A percentile compares a stretch with the other conserved stretches of the same genome.
Evolutionary conservation across 2,888 invertebrate species (phyloP).

Genomic region (Neocrepidodera transversa): DNA sequence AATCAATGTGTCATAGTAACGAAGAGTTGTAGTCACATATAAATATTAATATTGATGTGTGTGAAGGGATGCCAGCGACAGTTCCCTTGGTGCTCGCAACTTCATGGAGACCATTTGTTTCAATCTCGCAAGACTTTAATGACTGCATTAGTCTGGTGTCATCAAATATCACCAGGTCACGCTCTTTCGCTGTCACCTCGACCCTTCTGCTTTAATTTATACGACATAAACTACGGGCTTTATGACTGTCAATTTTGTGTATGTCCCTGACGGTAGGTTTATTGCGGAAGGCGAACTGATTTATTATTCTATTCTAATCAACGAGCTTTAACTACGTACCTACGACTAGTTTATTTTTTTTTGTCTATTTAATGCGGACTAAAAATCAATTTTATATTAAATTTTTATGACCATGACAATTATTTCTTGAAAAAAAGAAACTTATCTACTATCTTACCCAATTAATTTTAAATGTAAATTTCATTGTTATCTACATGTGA

Average conservation of each 20-base stretch:
- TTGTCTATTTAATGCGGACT: too few species aligned
- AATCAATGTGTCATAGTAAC: slow-evolving; percentile 36
- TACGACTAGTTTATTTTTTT: too few species aligned
- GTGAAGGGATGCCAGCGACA: slow-evolving; percentile 62
- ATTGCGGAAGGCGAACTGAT: slow-evolving; percentile 14
- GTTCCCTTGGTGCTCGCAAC: slow-evolving; percentile 59
- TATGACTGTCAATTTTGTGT: slow-evolving; percentile 37
- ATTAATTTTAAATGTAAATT: too few species aligned
- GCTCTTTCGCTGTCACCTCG: slow-evolving; percentile 40
- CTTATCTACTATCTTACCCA: too few species aligned
- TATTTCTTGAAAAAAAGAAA: too few species aligned
- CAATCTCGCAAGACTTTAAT: slow-evolving; percentile 61
- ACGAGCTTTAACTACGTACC: background rate
- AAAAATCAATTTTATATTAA: too few species aligned
- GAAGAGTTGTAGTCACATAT: slow-evolving; percentile 34
- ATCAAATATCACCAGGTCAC: slow-evolving; percentile 50
- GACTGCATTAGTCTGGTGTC: slow-evolving; percentile 53
- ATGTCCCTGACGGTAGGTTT: slow-evolving; percentile 6
- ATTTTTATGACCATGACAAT: too few species aligned
- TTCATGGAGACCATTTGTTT: slow-evolving; percentile 61
- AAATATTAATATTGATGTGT: slow-evolving; percentile 58
- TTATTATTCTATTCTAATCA: slow-evolving; percentile 14
- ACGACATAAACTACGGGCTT: slow-evolving; percentile 38
- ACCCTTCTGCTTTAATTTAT: slow-evolving; percentile 44
- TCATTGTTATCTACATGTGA: too few species aligned